A percentile compares a stretch with the other conserved stretches of the same genome.
These are phyloP conservation scores for Cassiopea andromeda DNA, from an alignment of 30 jellyfish, hydroid and myxozoan genomes.

Conservation along the genomic window DNA sequence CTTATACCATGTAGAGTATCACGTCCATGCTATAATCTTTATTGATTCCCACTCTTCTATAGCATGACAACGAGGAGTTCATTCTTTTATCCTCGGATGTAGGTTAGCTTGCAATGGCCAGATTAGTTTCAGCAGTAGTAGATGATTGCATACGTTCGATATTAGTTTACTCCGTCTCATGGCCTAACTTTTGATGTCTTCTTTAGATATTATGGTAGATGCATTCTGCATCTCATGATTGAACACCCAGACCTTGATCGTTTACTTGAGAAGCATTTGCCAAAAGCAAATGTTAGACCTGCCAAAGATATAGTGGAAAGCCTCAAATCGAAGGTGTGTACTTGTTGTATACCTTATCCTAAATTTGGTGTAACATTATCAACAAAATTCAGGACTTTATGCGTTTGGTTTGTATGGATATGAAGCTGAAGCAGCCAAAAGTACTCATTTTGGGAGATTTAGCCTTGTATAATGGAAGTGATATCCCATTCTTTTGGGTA, in stretches of 20 bases:
- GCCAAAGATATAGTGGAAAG: conserved; percentile 84
- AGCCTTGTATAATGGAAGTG: too few species aligned
- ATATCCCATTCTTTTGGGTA: too few species aligned
- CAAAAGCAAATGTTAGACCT: conserved; percentile 81
- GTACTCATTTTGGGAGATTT: too few species aligned
- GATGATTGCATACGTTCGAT: background rate
- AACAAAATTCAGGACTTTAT: too few species aligned
- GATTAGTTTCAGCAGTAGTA: background rate
- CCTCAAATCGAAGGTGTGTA: conserved; percentile 74
- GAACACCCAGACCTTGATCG: conserved; percentile 92
- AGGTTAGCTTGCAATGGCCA: too few species aligned
- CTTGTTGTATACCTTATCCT: too few species aligned
- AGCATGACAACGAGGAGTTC: too few species aligned
- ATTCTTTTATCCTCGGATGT: too few species aligned
- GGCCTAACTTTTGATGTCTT: background rate
- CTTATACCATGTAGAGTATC: background rate
- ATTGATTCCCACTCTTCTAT: too few species aligned
- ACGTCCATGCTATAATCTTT: background rate
- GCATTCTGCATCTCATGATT: conserved; percentile 71
- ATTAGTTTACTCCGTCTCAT: background rate
- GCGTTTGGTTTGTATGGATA: too few species aligned
- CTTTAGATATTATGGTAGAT: conserved; percentile 90
- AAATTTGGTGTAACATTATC: too few species aligned
- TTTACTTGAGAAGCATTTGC: conserved; percentile 73
- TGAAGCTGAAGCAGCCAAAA: too few species aligned